Conservation (phyloP, 2,888 invertebrate genomes). For the Pachydiplax longipennis region DNA sequence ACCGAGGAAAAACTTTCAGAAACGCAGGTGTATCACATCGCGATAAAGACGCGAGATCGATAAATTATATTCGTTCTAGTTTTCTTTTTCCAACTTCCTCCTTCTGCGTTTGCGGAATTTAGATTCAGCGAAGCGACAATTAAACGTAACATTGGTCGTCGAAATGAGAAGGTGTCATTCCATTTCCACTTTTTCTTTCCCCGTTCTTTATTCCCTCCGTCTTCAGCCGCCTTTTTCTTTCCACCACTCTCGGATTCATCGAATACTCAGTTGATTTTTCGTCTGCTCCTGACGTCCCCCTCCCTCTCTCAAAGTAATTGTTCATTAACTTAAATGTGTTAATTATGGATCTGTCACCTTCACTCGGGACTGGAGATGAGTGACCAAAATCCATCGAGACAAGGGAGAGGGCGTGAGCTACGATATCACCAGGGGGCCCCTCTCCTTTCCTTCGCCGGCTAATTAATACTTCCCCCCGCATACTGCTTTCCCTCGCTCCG, state of each 20-base stretch:
- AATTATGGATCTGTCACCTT: slow-evolving; percentile 47
- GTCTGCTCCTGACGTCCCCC: not conserved
- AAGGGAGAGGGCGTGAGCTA: not conserved
- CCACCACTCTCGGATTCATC: not conserved
- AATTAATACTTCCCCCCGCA: not conserved
- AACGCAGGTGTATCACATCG: too few species aligned
- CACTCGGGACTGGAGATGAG: slow-evolving; percentile 2
- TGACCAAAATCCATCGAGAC: slow-evolving; percentile 2
- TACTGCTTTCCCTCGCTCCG: not conserved
- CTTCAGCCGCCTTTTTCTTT: not conserved
- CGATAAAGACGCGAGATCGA: too few species aligned
- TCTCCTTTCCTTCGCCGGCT: not conserved
- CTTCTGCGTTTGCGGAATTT: too few species aligned
- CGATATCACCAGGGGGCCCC: not conserved
- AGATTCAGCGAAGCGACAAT: too few species aligned
- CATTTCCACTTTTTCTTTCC: not conserved
- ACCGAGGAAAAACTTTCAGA: too few species aligned
- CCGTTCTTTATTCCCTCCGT: not conserved
- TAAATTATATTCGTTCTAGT: too few species aligned
- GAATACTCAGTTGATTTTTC: not conserved
- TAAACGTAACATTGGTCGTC: too few species aligned
- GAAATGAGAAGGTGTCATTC: not conserved
- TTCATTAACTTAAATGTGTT: slow-evolving; percentile 46
- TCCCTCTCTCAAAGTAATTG: slow-evolving; percentile 14
- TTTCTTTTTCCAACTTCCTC: too few species aligned